Base-by-base conservation (phyloP, 2,888 invertebrate genomes). In the Drosophila trichaetosa region DNA sequence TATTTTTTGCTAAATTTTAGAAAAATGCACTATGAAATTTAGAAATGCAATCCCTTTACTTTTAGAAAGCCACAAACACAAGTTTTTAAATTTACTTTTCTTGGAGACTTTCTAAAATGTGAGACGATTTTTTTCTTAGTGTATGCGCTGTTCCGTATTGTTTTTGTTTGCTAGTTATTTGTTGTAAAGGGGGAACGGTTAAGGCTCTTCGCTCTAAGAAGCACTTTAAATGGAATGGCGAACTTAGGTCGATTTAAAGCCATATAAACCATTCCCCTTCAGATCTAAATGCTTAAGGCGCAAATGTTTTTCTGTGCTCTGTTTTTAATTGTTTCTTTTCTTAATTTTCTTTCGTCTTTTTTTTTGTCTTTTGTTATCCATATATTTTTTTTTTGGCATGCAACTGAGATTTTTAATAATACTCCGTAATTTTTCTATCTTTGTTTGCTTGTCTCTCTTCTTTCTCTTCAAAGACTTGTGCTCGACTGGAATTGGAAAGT, bases 331-430 rank as follows among this genome's bases (percentile, higher is more conserved):
- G 48, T n/a, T 48, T 18, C 53, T 53, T 51, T 58, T 63, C 60
- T 40, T 36, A 18, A 63, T 74, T 84, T 88, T 73, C 46, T 46
- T 16, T 24, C 21, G 21, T 69, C 66, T 78, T 60, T 72, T 21
- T 13, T n/a, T n/a, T n/a, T 27, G n/a, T 40, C n/a, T 13, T 24
- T 73, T 53, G 8, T 38, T n/a, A 61, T 53, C 0, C 0, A 4
- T 38, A 33, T 33, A 33, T 63, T 51, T 63, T 48, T 21, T 27
- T 76, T 79, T 86, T 88, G 80, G 82, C 76, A 62, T 80, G 70
- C 64, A 42, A 73, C 42, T 87, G 89, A 86, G 84, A 82, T 88
- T 86, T 46, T 76, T 59, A 34, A 70, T 72, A 77, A 86, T 88
- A 86, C 86, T 88, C 72, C 69, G 68, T 79, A 58, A 69, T 74